These are phyloP conservation scores for Montipora cactus DNA, from an alignment of 64 coral and sea anemone genomes.

Conservation along the genomic window DNA sequence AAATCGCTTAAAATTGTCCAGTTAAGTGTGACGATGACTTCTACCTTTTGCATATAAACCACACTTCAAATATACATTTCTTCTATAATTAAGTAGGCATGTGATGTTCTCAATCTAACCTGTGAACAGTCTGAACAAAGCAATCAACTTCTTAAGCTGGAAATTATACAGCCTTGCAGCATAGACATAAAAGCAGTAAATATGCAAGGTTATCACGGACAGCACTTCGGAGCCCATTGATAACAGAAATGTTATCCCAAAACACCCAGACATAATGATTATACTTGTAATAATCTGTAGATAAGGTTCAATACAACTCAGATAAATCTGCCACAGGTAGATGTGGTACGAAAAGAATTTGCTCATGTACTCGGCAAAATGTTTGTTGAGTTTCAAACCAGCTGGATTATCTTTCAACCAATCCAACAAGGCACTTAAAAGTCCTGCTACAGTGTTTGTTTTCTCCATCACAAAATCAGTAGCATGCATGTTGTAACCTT, in stretches of 20 bases:
- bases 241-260: slow-evolving; percentile 89
- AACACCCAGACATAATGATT: slow-evolving; percentile 80
- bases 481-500: slow-evolving; percentile 8
- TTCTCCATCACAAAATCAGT: slow-evolving; percentile 65
- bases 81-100: too few relatives aligned
- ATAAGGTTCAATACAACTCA: slow-evolving; percentile 82
- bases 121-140: slow-evolving; percentile 93
- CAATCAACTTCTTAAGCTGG: slow-evolving; percentile 78
- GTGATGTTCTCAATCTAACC: slow-evolving; percentile 36
- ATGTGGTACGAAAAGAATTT: slow-evolving; percentile 96
- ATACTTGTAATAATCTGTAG: slow-evolving; percentile 75
- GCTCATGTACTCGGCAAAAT: slow-evolving; percentile 79
- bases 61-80: too few relatives aligned
- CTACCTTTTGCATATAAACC: too few relatives aligned
- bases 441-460: slow-evolving; percentile 77
- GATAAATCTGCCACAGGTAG: slow-evolving; percentile 90
- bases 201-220: slow-evolving; percentile 91
- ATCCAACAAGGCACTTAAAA: slow-evolving; percentile 65
- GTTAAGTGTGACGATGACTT: too few relatives aligned
- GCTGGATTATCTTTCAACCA: slow-evolving; percentile 92
- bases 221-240: slow-evolving; percentile 82
- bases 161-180: slow-evolving; percentile 91
- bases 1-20: too few relatives aligned
- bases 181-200: slow-evolving; percentile 99
- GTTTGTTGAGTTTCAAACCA: slow-evolving; percentile 92